A percentile compares a stretch with the other conserved stretches of the same genome.
These are phyloP conservation scores for Prolemur simus DNA, from an alignment of 2,113 vertebrate species.

Conservation along the genomic window DNA sequence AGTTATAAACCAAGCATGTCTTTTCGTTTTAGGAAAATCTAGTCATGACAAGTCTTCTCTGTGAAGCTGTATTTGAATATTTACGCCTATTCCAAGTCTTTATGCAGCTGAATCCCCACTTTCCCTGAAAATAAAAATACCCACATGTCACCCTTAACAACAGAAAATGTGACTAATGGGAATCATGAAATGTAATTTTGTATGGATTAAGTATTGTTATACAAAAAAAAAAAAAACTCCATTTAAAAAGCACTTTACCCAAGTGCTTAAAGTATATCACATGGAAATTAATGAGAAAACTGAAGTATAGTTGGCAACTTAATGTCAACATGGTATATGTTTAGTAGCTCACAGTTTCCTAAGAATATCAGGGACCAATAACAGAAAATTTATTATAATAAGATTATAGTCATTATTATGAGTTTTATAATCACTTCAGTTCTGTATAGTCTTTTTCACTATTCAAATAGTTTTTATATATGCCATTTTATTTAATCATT, in stretches of 20 bases:
- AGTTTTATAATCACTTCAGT: neutral
- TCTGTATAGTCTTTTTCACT: neutral
- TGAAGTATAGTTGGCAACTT: neutral
- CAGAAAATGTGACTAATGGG: neutral
- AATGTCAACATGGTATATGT: neutral
- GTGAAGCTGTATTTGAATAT: neutral
- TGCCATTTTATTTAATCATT: constrained; percentile 12
- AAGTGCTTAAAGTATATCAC: neutral
- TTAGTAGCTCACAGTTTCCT: neutral
- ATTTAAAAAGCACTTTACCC: constrained; percentile 27
- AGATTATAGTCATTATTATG: neutral
- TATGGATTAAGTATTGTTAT: neutral
- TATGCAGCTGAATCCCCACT: neutral
- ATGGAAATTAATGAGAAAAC: constrained; percentile 16
- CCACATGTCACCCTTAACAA: neutral
- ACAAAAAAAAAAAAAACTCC: neutral
- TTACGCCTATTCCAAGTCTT: neutral
- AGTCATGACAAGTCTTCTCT: neutral
- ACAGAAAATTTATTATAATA: neutral
- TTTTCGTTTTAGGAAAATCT: neutral
- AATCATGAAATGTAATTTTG: neutral
- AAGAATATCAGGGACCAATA: neutral
- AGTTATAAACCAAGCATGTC: neutral
- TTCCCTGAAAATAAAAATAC: neutral
- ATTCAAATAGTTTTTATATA: neutral